Conservation (phyloP, 2,113 vertebrate species). For the Lutjanus erythropterus region DNA sequence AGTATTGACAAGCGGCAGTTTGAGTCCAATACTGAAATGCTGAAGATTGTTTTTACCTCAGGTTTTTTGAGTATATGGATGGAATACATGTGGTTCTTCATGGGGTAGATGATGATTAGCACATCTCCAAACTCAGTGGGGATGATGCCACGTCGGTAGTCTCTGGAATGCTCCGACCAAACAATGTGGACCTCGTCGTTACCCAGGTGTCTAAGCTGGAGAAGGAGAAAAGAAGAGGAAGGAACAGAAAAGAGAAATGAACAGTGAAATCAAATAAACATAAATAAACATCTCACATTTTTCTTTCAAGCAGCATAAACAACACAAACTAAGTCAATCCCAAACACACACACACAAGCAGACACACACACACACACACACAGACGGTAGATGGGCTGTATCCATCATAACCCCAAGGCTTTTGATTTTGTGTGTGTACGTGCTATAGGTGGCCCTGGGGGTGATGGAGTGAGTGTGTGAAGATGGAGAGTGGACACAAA, state of each 20-base stretch:
- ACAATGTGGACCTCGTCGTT: slow-evolving; percentile 99
- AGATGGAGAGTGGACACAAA: slow-evolving; percentile 67
- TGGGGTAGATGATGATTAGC: slow-evolving; percentile 97
- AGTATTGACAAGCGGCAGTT: background rate
- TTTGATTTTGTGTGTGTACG: slow-evolving; percentile 34
- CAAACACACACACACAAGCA: slow-evolving; percentile 1
- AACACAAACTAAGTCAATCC: slow-evolving; percentile 25
- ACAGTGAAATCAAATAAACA: slow-evolving; percentile 5
- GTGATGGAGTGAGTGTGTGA: slow-evolving; percentile 76
- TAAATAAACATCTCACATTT: slow-evolving; percentile 21
- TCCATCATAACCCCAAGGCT: slow-evolving; percentile 75
- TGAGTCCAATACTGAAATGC: background rate
- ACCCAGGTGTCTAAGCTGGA: slow-evolving; percentile 96
- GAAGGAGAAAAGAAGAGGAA: background rate
- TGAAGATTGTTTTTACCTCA: slow-evolving; percentile 85
- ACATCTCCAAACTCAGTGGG: slow-evolving; percentile 99
- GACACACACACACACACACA: slow-evolving; percentile 4
- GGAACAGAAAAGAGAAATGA: slow-evolving; percentile 13
- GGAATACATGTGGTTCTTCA: slow-evolving; percentile 99
- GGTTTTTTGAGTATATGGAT: slow-evolving; percentile 99
- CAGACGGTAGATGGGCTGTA: slow-evolving; percentile 27
- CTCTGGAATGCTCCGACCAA: slow-evolving; percentile 98
- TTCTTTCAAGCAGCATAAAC: slow-evolving; percentile 22
- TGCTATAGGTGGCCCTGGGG: slow-evolving; percentile 67
- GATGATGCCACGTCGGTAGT: slow-evolving; percentile 98